Evolutionary conservation across 2,797 vertebrate genomes (phyloP).

Genomic region (Macropodus opercularis): DNA sequence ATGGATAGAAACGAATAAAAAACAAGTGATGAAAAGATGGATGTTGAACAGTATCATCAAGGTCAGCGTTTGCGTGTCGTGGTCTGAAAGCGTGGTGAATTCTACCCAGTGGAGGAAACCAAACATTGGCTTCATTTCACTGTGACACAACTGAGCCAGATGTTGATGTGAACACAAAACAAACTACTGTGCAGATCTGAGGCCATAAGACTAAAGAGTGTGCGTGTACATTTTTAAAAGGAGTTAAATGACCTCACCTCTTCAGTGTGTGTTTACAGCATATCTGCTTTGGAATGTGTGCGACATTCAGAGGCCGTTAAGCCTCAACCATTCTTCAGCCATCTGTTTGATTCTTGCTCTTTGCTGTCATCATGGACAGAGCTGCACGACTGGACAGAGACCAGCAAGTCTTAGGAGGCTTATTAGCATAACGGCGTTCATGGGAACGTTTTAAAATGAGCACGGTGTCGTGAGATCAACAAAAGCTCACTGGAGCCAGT

Average conservation of each 20-base stretch:
- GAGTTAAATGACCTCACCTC: neutral
- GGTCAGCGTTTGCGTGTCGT: slow-evolving; percentile 41
- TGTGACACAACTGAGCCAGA: slow-evolving; percentile 54
- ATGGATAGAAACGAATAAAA: slow-evolving; percentile 4
- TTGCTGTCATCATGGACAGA: slow-evolving; percentile 37
- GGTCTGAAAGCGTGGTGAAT: slow-evolving; percentile 51
- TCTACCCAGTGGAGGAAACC: slow-evolving; percentile 45
- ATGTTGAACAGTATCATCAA: slow-evolving; percentile 18
- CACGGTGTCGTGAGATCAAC: slow-evolving; percentile 43
- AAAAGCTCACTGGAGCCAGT: slow-evolving; percentile 39
- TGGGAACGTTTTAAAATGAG: slow-evolving; percentile 32
- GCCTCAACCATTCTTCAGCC: slow-evolving; percentile 39
- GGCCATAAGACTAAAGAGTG: too few relatives aligned
- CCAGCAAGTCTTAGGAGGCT: slow-evolving; percentile 43
- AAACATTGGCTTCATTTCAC: slow-evolving; percentile 33
- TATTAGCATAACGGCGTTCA: slow-evolving; percentile 47
- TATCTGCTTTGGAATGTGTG: slow-evolving; percentile 6
- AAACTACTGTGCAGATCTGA: slow-evolving; percentile 41
- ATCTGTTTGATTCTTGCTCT: slow-evolving; percentile 44
- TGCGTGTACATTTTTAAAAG: slow-evolving; percentile 12
- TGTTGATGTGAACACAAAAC: slow-evolving; percentile 49
- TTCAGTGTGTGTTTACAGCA: neutral
- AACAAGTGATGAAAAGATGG: slow-evolving; percentile 15
- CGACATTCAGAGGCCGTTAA: slow-evolving; percentile 50
- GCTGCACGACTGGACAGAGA: slow-evolving; percentile 44